Evolutionary conservation across 1,140 invertebrate species (phyloP).

Genomic region (Harpegnathos saltator): DNA sequence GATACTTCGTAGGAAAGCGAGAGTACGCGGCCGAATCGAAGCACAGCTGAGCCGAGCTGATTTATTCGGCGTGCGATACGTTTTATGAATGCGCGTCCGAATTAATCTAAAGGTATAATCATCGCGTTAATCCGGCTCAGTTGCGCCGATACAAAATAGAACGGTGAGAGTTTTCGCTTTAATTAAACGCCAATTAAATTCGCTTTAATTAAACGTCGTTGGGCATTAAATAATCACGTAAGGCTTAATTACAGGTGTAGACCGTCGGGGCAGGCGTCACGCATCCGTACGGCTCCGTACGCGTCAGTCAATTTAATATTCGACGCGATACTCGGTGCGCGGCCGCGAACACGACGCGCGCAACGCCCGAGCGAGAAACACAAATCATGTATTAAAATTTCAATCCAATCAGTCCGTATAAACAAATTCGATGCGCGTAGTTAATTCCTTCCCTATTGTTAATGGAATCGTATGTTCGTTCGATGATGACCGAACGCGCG

Average conservation of each 20-base stretch:
- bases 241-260: slow-evolving; percentile 30
- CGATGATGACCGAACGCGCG: neutral
- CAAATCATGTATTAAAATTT: slow-evolving; percentile 29
- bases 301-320: slow-evolving; percentile 33
- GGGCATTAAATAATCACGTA: slow-evolving; percentile 13
- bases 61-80: too few relatives aligned
- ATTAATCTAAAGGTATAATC: slow-evolving; percentile 21
- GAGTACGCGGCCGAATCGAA: too few relatives aligned
- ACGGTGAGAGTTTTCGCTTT: neutral
- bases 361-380: neutral
- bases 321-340: neutral
- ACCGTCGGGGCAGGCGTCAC: neutral
- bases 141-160: slow-evolving; percentile 25
- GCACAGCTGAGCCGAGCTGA: too few relatives aligned
- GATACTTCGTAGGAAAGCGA: too few relatives aligned
- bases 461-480: neutral
- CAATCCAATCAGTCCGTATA: slow-evolving; percentile 13
- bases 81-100: neutral
- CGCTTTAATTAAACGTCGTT: slow-evolving; percentile 30
- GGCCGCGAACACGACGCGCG: too few relatives aligned
- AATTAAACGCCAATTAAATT: slow-evolving; percentile 50
- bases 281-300: neutral
- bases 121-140: neutral
- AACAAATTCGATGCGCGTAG: neutral
- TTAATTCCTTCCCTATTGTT: slow-evolving; percentile 1